These are phyloP conservation scores for Callyntrura sp. DNA, from an alignment of 2,888 invertebrate species.

Conservation along the genomic window DNA sequence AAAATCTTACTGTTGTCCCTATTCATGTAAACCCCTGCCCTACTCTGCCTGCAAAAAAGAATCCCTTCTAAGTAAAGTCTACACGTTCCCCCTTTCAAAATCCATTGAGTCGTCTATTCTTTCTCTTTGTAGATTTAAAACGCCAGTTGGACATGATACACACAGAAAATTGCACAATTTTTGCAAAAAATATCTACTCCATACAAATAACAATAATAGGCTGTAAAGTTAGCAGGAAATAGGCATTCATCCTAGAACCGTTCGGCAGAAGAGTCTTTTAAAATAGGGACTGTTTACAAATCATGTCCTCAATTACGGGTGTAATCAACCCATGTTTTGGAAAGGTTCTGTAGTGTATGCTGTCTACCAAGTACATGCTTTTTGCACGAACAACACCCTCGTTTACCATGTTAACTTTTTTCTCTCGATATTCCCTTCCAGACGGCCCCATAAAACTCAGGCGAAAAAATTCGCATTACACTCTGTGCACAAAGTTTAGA, in stretches of 20 bases:
- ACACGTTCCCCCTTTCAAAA: neutral
- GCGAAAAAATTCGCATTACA: neutral
- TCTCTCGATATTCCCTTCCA: neutral
- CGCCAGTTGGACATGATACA: neutral
- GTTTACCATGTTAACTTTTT: neutral
- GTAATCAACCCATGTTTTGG: neutral
- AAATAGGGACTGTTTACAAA: neutral
- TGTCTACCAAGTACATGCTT: neutral
- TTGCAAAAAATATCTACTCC: neutral
- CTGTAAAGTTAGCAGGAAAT: slow-evolving; percentile 17
- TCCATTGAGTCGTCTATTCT: too few relatives aligned
- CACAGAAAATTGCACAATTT: neutral
- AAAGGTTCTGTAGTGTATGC: too few relatives aligned
- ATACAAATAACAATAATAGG: neutral
- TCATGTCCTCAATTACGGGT: neutral
- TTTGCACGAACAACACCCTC: neutral
- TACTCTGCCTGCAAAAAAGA: neutral
- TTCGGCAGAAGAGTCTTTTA: neutral
- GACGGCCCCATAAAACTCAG: neutral
- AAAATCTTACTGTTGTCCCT: too few relatives aligned
- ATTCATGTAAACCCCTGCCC: neutral
- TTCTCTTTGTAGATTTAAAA: too few relatives aligned
- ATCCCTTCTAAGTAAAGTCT: too few relatives aligned
- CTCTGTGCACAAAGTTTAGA: neutral
- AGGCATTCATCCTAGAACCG: neutral